These are phyloP conservation scores for Echiichthys vipera DNA, from an alignment of 2,797 vertebrate genomes.

Conservation along the genomic window DNA sequence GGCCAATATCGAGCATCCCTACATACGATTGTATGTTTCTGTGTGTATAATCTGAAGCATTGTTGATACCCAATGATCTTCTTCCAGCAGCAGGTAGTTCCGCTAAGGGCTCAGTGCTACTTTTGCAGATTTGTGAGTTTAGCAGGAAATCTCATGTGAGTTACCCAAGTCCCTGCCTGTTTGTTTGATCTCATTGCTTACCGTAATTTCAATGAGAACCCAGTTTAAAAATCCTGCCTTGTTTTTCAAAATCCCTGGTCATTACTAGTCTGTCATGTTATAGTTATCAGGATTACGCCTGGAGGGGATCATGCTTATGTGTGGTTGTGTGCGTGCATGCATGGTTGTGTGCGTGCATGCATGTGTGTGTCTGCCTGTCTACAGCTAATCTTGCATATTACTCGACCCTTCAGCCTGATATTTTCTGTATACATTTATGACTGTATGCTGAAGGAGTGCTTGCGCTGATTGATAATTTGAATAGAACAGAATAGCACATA, in stretches of 20 bases:
- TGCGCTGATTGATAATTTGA: no score
- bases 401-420: no score
- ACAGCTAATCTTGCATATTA: no score
- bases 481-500: no score
- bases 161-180: constrained; percentile 34
- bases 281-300: no score
- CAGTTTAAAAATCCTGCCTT: constrained; percentile 22
- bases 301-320: no score
- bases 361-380: no score
- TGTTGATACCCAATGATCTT: constrained; percentile 41
- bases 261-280: constrained; percentile 14
- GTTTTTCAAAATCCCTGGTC: constrained; percentile 26
- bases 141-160: constrained; percentile 43
- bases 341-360: no score
- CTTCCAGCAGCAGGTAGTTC: constrained; percentile 36
- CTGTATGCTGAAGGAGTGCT: no score
- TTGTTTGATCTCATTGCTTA: constrained; percentile 48
- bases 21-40: constrained; percentile 25
- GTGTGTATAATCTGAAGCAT: constrained; percentile 43
- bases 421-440: no score
- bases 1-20: no score
- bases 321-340: no score
- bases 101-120: constrained; percentile 36
- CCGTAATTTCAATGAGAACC: constrained; percentile 36
- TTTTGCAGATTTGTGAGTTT: constrained; percentile 56